Evolutionary conservation across 2,797 vertebrate species (phyloP), one percentile per base, ranked within the genome.

Genomic region (Rhinogobio ventralis): DNA sequence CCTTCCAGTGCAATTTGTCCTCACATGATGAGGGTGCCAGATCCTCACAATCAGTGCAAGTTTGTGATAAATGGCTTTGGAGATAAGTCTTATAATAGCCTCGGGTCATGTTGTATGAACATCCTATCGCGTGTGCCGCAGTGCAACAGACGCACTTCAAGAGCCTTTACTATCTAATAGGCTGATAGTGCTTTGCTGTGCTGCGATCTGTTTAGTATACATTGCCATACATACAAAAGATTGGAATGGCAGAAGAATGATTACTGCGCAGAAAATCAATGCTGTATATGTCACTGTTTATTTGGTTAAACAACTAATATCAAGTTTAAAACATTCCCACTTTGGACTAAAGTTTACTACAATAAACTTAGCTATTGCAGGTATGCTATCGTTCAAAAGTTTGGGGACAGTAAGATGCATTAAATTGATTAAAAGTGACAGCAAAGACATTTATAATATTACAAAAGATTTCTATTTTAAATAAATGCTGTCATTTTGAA

Each of bases 51-150:
- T 90, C 87, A 90, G 87, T 53, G 80, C 83, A 82, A 68, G 86
- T 89, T 79, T 75, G 75, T 88, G 89, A 90, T 89, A 81, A 90
- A 90, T 90, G 87, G 86, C 85, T 89, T 86, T 78, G 36, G 82
- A 87, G 83, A 89, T 87, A 87, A 89, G 78, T 85, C 86, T 87
- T 89, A 84, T 88, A 90, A 88, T 87, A 88, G 90, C 89, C 72
- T 72, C 42, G 62, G 85, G 72, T 87, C 68, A 83, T 88, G 69
- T 68, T 89, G 84, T 85, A 85, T 81, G 85, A 86, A 84, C 79
- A 69, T 79, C 79, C 87, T 88, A 78, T 90, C 79, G 66, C 76
- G 81, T 57, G 49, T 68, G 69, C 77, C 7, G 42, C 84, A 51
- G 68, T 84, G 85, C 83, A 74, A 86, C 72, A 86, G 77, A 73